Conservation (phyloP, 2,888 invertebrate genomes). For the Drosophila nigricruria region DNA sequence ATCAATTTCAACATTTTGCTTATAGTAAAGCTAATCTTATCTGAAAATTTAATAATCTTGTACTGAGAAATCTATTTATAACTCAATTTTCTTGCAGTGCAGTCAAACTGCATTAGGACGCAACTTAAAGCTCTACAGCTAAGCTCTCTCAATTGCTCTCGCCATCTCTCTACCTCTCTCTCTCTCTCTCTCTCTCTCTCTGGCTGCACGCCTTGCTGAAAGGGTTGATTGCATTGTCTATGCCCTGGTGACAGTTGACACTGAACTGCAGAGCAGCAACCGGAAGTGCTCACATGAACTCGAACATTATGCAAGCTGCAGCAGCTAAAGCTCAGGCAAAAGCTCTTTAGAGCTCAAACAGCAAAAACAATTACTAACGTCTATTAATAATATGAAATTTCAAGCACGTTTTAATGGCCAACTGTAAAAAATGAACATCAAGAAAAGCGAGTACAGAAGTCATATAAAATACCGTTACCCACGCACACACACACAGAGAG, state of each 20-base stretch:
- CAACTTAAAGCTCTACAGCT: constrained; percentile 30
- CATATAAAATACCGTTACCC: constrained; percentile 52
- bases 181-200: constrained; percentile 8
- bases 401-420: constrained; percentile 64
- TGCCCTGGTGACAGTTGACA: constrained; percentile 65
- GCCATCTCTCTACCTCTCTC: constrained; percentile 7
- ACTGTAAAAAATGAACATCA: constrained; percentile 42
- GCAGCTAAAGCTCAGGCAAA: constrained; percentile 45
- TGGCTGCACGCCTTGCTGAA: constrained; percentile 20
- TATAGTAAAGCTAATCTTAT: constrained; percentile 16
- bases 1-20: neutral
- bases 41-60: neutral
- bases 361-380: neutral
- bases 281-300: constrained; percentile 60
- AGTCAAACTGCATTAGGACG: constrained; percentile 29
- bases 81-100: constrained; percentile 48
- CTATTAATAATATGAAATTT: constrained; percentile 33
- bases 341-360: constrained; percentile 19
- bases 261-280: constrained; percentile 66
- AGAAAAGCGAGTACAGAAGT: constrained; percentile 6
- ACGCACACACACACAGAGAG: neutral
- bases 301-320: constrained; percentile 62
- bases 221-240: constrained; percentile 31
- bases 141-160: constrained; percentile 8
- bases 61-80: neutral